Conservation (phyloP, 1,140 invertebrate species). For the Tribolium castaneum region DNA sequence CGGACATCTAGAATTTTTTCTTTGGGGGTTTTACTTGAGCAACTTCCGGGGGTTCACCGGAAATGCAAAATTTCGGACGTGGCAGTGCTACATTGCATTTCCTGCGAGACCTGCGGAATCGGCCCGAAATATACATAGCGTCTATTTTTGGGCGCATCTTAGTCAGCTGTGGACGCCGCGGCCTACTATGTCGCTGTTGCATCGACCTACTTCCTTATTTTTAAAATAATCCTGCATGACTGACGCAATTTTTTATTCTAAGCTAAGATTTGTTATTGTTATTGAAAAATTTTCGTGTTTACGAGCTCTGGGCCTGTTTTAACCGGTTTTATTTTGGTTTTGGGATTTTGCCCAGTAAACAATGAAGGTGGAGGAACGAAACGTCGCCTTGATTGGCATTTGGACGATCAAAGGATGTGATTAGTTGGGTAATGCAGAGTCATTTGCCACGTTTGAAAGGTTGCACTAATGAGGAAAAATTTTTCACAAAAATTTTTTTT, state of each 20-base stretch:
- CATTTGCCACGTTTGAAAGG: slow-evolving; percentile 6
- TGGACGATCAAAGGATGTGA: background rate
- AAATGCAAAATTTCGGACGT: background rate
- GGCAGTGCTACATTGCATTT: too few relatives aligned
- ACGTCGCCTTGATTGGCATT: background rate
- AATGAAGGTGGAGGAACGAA: background rate
- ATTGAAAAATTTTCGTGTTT: background rate
- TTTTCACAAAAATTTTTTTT: background rate
- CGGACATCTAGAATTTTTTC: slow-evolving; percentile 56
- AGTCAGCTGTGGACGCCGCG: slow-evolving; percentile 24
- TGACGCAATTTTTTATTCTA: slow-evolving; percentile 17
- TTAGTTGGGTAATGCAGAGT: slow-evolving; percentile 4
- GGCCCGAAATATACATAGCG: background rate
- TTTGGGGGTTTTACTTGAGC: slow-evolving; percentile 39
- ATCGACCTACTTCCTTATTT: slow-evolving; percentile 33
- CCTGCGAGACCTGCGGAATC: too few relatives aligned
- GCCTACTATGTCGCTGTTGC: slow-evolving; percentile 30
- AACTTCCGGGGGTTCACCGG: background rate
- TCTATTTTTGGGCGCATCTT: background rate
- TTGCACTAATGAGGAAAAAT: background rate
- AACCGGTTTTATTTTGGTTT: background rate
- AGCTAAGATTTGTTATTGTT: slow-evolving; percentile 1
- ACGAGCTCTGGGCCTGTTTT: background rate
- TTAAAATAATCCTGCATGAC: slow-evolving; percentile 27
- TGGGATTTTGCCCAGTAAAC: background rate